Evolutionary conservation across 2,888 invertebrate genomes (phyloP), one percentile per base, ranked within the genome.

Genomic region (Torymus tubicola): DNA sequence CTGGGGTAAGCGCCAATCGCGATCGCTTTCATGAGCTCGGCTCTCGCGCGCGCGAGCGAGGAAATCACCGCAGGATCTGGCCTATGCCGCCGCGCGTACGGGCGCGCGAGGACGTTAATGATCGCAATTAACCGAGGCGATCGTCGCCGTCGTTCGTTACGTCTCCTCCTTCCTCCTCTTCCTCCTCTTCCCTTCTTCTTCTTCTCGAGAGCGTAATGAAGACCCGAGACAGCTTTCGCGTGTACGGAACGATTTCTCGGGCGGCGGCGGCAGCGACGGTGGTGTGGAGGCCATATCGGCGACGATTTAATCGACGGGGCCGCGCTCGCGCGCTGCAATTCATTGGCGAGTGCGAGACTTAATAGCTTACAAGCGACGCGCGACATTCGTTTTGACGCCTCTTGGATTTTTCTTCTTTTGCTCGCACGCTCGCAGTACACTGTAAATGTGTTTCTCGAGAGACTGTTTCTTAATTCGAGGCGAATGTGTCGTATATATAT

Each of bases 41-140:
- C 1, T 50, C 52, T 24, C 18, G 55, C 13, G 24, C 12, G 14
- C n/a, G 68, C 52, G 58, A 75, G 60, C n/a, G 77, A 79, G 79
- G 78, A 83, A 83, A 85, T 82, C 81, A 31, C 16, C 73, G 71
- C 60, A 11, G 58, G 70, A 78, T 81, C 71, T 18, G 71, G 58
- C 60, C 61, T 58, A 24, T 16, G 61, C 24, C 31, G 50, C 21
- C 21, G 10, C 60, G 55, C 61, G 52, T 65, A 70, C 67, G 71
- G 65, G 76, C 69, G 73, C 67, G 71, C 65, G 74, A 78, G 71
- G 57, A 78, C 81, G 80, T 84, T 83, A 85, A 86, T 80, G 83
- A 85, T 85, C 83, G 84, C 83, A 86, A 87, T 87, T 87, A 86
- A 85, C 83, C 71, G 79, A 77, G 81, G 67, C 78, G 75, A 80